Evolutionary conservation across 2,113 vertebrate genomes (phyloP).

Genomic region (Bubo blakistoni): DNA sequence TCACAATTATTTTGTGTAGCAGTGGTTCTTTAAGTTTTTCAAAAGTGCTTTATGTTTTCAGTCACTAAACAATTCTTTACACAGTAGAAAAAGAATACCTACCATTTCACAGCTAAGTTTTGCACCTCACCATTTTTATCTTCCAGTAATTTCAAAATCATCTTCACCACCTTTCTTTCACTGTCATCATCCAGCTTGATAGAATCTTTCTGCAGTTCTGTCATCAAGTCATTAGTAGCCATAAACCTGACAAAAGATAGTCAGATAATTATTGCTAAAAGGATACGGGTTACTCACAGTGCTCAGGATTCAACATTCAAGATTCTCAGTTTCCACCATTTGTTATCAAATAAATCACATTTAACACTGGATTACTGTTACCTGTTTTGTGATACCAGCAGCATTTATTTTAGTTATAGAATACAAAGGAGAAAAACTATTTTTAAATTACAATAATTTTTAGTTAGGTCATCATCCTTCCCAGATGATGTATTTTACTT

Average conservation of each 20-base stretch:
- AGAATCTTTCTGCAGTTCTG: slow-evolving; percentile 97
- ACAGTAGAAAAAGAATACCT: slow-evolving; percentile 16
- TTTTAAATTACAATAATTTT: neutral
- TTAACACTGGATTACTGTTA: neutral
- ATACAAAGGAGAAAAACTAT: neutral
- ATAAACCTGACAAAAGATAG: slow-evolving; percentile 85
- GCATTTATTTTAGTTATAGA: neutral
- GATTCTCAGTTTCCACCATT: neutral
- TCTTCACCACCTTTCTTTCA: slow-evolving; percentile 97
- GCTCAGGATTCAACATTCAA: neutral
- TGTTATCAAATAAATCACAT: neutral
- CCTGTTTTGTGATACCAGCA: neutral
- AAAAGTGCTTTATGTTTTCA: neutral
- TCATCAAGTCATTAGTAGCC: slow-evolving; percentile 99
- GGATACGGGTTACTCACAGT: neutral
- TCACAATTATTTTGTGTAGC: neutral
- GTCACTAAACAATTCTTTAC: neutral
- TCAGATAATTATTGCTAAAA: slow-evolving; percentile 22
- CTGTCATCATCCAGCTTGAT: slow-evolving; percentile 99
- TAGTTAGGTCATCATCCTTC: neutral
- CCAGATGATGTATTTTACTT: neutral
- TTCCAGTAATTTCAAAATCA: slow-evolving; percentile 97
- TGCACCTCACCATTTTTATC: slow-evolving; percentile 99
- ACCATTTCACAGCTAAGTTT: slow-evolving; percentile 98
- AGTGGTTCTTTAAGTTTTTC: neutral